Conservation (phyloP, 2,113 vertebrate species). For the Myanophis thanlyinensis region DNA sequence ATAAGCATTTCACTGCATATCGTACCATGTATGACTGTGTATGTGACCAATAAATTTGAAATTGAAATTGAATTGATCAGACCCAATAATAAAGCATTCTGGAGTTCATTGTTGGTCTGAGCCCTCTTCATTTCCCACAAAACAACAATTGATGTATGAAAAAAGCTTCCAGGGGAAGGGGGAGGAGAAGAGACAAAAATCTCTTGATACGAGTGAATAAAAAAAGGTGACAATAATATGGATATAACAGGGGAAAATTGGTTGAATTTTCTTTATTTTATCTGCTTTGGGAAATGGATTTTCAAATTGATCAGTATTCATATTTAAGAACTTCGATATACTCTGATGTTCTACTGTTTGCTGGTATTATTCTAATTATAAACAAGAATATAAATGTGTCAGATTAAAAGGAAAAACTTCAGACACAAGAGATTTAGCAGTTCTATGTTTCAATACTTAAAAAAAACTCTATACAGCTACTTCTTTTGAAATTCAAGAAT, state of each 20-base stretch:
- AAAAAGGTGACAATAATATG: background rate
- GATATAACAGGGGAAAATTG: background rate
- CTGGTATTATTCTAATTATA: background rate
- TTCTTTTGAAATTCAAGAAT: background rate
- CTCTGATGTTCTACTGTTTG: background rate
- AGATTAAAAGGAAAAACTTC: background rate
- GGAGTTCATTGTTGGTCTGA: too few species aligned
- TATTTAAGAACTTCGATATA: background rate
- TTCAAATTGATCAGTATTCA: background rate
- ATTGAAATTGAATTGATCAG: too few species aligned
- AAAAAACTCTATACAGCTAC: background rate
- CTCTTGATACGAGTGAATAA: background rate
- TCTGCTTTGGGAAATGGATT: background rate
- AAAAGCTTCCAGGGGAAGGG: background rate
- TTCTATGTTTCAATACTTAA: background rate
- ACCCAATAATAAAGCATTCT: too few species aligned
- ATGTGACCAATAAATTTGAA: too few species aligned
- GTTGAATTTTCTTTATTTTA: background rate
- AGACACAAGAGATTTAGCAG: background rate
- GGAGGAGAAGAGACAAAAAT: background rate
- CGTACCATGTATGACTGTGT: too few species aligned
- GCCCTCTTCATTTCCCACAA: too few species aligned
- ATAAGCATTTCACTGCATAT: too few species aligned
- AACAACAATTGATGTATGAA: background rate
- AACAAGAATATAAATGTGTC: background rate